phyloP scores from a whole-genome alignment of 2,113 vertebrate species.

The Ciconia maguari region DNA sequence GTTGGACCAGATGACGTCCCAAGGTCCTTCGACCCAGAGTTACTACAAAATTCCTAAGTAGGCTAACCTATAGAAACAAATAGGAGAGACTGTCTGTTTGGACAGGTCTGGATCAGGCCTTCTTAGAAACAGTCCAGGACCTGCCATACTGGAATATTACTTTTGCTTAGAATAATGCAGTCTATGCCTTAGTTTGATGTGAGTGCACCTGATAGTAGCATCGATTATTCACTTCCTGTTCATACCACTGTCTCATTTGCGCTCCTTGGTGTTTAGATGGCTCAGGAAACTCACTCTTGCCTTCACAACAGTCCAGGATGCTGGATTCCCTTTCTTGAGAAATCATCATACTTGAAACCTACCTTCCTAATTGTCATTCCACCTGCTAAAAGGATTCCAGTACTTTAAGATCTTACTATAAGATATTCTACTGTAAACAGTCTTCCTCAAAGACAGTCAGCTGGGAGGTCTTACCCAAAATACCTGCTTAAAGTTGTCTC shows the following conservation, averaged over 20 bases:
- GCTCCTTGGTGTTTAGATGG: background rate
- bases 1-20: background rate
- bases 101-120: background rate
- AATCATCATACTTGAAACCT: background rate
- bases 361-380: background rate
- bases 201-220: background rate
- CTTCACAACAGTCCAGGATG: background rate
- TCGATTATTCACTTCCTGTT: background rate
- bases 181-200: background rate
- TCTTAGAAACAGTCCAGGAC: background rate
- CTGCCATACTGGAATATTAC: background rate
- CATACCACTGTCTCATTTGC: background rate
- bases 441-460: background rate
- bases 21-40: background rate
- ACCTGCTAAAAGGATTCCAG: background rate
- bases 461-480: background rate
- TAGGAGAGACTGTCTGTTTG: background rate
- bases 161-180: background rate
- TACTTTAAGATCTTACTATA: background rate
- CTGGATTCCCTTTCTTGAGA: background rate
- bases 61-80: background rate
- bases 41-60: background rate
- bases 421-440: background rate
- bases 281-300: background rate
- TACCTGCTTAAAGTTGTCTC: background rate